Base-by-base conservation (phyloP, 2,888 invertebrate genomes). In the Crocallis elinguaria region DNA sequence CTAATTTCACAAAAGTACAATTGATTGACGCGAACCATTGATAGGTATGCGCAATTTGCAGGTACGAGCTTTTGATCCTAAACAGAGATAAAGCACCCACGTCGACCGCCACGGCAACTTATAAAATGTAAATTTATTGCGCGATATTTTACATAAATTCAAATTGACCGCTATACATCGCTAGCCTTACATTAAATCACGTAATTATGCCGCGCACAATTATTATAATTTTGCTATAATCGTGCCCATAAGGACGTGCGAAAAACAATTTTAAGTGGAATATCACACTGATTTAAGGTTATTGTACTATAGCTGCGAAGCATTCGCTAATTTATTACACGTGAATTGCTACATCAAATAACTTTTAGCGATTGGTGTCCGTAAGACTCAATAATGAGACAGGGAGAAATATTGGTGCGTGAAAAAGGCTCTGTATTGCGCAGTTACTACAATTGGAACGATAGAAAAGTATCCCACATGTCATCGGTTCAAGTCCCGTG, bases 201-300 rank as follows among this genome's bases (percentile, higher is more conserved):
- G 83, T 89, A 84, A 90, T 90, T 88, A 88, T 76, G 77, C 71
- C 64, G 76, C 65, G 73, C 82, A 86, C 87, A 89, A 90, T 91
- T 90, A 91, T 91, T 89, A 88, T 91, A 91, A 90, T 91, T 91
- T 89, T 84, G 82, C 80, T 88, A 88, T 88, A 88, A 89, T 88
- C 86, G 79, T 75, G 77, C 71, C 78, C 81, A 85, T 86, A 84
- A 88, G 82, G 85, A 89, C 85, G 88, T 88, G 90, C 86, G 88
- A 90, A 89, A 86, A 85, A 88, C 87, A 81, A 82, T 82, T 88
- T 86, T 86, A 81, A 82, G 76, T 77, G 74, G 73, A 74, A 75
- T 77, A 79, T 76, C 79, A 51, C 79, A 71, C 64, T 86, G 89
- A 90, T 90, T 90, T 89, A 89, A 88, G 69, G 71, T 57, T 62